Percentiles rank a stretch among this genome's conserved stretches.
Evolutionary conservation across 2,888 invertebrate genomes (phyloP).

Genomic region (Sinotaia quadrata): DNA sequence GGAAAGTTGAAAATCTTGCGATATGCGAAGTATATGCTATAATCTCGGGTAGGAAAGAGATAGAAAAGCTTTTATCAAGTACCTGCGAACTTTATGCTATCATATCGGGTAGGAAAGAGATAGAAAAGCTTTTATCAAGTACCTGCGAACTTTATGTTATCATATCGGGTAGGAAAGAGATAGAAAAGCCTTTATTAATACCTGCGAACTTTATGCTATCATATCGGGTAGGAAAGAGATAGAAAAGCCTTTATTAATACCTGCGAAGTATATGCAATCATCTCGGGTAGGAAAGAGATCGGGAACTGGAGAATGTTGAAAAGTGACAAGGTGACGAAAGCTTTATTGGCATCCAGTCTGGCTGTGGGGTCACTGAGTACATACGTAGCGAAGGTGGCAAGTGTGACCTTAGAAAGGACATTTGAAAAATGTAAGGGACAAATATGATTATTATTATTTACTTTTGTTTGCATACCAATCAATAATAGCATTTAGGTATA

Average conservation of each 20-base stretch:
- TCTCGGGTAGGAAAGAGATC: slow-evolving; percentile 92
- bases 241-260: slow-evolving; percentile 80
- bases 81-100: slow-evolving; percentile 34
- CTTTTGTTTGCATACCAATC: background rate
- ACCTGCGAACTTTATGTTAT: slow-evolving; percentile 34
- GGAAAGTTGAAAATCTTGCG: no score
- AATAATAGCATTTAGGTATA: no score
- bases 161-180: slow-evolving; percentile 91
- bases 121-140: slow-evolving; percentile 82
- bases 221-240: slow-evolving; percentile 92
- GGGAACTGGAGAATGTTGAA: slow-evolving; percentile 80
- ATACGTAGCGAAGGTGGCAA: slow-evolving; percentile 64
- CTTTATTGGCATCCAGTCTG: slow-evolving; percentile 88
- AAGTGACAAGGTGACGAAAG: slow-evolving; percentile 78
- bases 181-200: slow-evolving; percentile 82
- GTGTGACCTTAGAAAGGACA: slow-evolving; percentile 59
- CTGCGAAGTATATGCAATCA: slow-evolving; percentile 38
- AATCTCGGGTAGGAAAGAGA: slow-evolving; percentile 91
- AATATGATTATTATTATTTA: background rate
- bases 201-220: slow-evolving; percentile 34
- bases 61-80: slow-evolving; percentile 82
- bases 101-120: slow-evolving; percentile 91
- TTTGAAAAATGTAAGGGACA: background rate
- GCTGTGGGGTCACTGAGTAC: slow-evolving; percentile 86
- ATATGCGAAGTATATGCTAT: slow-evolving; percentile 37